Conservation (phyloP, 2,888 invertebrate genomes). For the Galerucella nymphaeae region DNA sequence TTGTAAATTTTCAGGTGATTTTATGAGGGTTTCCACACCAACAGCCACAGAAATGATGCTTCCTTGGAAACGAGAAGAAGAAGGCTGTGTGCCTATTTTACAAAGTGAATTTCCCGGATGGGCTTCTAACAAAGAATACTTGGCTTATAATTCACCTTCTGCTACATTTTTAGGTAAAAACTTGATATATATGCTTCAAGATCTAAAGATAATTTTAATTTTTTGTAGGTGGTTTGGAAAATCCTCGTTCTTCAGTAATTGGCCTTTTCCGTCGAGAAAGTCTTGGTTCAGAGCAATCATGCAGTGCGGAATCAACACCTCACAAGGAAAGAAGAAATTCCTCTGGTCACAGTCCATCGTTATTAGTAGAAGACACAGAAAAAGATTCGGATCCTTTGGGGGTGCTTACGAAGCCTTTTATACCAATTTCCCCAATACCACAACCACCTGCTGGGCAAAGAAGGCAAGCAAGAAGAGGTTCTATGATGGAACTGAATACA, state of each 20-base stretch:
- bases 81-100: slow-evolving; percentile 73
- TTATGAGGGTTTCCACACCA: slow-evolving; percentile 83
- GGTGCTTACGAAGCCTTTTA: slow-evolving; percentile 54
- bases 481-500: slow-evolving; percentile 81
- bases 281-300: slow-evolving; percentile 75
- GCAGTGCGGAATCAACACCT: slow-evolving; percentile 65
- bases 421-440: slow-evolving; percentile 63
- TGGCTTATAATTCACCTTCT: slow-evolving; percentile 91
- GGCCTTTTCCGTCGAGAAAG: slow-evolving; percentile 89
- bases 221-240: slow-evolving; percentile 81
- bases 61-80: slow-evolving; percentile 89
- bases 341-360: slow-evolving; percentile 64
- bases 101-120: slow-evolving; percentile 92
- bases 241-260: slow-evolving; percentile 90
- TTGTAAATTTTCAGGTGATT: slow-evolving; percentile 67
- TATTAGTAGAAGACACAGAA: slow-evolving; percentile 70
- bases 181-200: background rate
- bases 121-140: slow-evolving; percentile 94
- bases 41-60: slow-evolving; percentile 90
- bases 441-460: slow-evolving; percentile 74
- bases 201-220: background rate
- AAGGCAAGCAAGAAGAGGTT: slow-evolving; percentile 79
- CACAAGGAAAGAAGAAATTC: slow-evolving; percentile 60
- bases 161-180: slow-evolving; percentile 87
- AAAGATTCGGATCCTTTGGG: slow-evolving; percentile 61